phyloP scores from a whole-genome alignment of 2,888 invertebrate species.

The Drosophila melanosoma region DNA sequence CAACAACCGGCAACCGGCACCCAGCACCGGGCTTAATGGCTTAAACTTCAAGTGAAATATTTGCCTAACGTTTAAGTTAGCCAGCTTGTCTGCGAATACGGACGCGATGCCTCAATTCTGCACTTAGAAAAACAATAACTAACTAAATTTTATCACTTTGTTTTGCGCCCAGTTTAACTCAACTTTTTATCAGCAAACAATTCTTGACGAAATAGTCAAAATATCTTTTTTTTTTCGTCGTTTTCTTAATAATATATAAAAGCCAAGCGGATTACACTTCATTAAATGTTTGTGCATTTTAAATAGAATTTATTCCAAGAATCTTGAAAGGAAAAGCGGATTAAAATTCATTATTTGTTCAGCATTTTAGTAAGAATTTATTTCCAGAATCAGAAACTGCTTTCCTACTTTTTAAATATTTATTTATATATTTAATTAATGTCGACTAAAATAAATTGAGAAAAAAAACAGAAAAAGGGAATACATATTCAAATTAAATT shows the following conservation, averaged over 20 bases:
- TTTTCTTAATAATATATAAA: neutral
- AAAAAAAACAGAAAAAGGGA: too few species aligned
- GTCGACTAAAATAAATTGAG: neutral
- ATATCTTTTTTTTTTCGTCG: neutral
- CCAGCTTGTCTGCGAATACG: conserved; percentile 9
- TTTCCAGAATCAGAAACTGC: neutral
- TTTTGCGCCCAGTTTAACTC: neutral
- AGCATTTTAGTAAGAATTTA: neutral
- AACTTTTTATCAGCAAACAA: neutral
- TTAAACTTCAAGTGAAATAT: conserved; percentile 75
- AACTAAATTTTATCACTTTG: neutral
- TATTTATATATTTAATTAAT: neutral
- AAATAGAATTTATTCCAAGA: too few species aligned
- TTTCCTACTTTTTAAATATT: neutral
- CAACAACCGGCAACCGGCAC: conserved; percentile 13
- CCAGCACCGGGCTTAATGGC: conserved; percentile 62
- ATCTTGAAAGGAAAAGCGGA: neutral
- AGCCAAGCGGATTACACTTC: neutral
- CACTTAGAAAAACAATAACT: neutral
- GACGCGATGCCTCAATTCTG: neutral
- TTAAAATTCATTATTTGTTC: neutral
- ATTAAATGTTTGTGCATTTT: too few species aligned
- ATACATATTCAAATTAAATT: neutral
- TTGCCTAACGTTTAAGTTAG: conserved; percentile 64
- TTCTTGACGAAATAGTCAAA: neutral